A percentile compares a stretch with the other conserved stretches of the same genome.
These are phyloP conservation scores for Halcyon leucocephala DNA, from an alignment of 2,797 vertebrate genomes.

Conservation along the genomic window DNA sequence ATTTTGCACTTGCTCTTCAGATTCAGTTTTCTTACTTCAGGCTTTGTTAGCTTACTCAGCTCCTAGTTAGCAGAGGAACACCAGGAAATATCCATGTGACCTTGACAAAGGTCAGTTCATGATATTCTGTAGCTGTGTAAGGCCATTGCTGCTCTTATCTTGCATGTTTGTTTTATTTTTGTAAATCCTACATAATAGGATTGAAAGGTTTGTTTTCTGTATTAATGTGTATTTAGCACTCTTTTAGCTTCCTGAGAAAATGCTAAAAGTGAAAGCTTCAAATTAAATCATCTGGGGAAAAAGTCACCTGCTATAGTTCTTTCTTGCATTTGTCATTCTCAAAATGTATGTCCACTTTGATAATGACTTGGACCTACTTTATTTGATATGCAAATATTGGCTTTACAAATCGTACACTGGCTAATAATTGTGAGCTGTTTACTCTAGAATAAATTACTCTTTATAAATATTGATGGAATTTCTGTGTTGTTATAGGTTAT, in stretches of 20 bases:
- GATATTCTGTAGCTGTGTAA: neutral
- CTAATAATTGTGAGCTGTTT: slow-evolving; percentile 25
- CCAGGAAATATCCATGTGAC: neutral
- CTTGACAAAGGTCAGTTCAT: slow-evolving; percentile 32
- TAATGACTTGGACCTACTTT: neutral
- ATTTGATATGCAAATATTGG: neutral
- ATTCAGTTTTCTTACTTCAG: neutral
- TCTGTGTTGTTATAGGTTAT: neutral
- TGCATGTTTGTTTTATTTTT: slow-evolving; percentile 13
- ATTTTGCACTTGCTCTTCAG: neutral
- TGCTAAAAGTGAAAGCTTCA: neutral
- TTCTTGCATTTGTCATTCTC: neutral
- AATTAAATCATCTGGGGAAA: neutral
- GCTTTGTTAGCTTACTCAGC: neutral
- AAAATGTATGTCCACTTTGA: neutral
- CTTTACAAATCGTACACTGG: neutral
- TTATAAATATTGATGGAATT: slow-evolving; percentile 22
- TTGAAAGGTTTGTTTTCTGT: neutral
- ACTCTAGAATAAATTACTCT: slow-evolving; percentile 4
- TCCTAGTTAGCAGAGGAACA: neutral
- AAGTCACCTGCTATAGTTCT: neutral
- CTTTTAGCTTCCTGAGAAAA: neutral
- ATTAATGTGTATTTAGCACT: neutral
- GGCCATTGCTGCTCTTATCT: neutral
- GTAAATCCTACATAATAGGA: neutral